Evolutionary conservation across 1,140 invertebrate genomes (phyloP).

Genomic region (honey bee (Apis mellifera)): Amel_HAv3.1 CM009935.2:7172001-7172500

Average conservation of each 20-base stretch:
- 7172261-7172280: conserved; percentile 61
- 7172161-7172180: conserved; percentile 51
- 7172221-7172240: conserved; percentile 61
- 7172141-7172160: conserved; percentile 57
- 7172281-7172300: conserved; percentile 70
- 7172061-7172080: conserved; percentile 5
- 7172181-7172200: conserved; percentile 43
- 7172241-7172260: conserved; percentile 70
- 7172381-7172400: neutral
- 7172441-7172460: too few species aligned
- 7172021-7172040: neutral
- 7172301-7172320: conserved; percentile 42
- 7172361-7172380: neutral
- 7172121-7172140: neutral
- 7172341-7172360: conserved; percentile 17
- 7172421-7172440: too few species aligned
- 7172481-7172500: too few species aligned
- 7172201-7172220: conserved; percentile 23
- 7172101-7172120: neutral
- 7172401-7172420: neutral
- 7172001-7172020: neutral
- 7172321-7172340: conserved; percentile 17
- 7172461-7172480: too few species aligned
- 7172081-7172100: conserved; percentile 12
- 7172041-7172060: conserved; percentile 6